These are phyloP conservation scores for Nerophis ophidion DNA, from an alignment of 2,113 vertebrate genomes.

Conservation along the genomic window DNA sequence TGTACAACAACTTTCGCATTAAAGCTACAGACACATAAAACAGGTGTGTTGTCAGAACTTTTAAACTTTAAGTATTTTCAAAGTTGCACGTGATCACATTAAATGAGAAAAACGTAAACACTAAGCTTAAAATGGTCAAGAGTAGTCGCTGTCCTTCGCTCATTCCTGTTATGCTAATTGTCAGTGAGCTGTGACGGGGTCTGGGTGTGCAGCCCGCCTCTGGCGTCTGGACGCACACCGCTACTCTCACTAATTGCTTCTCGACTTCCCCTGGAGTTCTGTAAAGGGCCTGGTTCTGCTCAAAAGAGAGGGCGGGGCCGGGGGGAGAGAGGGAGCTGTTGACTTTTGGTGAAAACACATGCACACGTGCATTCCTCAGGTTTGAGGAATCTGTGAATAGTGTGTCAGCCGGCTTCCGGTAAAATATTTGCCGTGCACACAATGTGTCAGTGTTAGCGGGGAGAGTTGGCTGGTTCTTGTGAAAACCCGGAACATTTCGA, in stretches of 20 bases:
- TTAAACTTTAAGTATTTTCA: too few species aligned
- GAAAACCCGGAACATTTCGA: too few species aligned
- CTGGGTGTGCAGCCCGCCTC: conserved; percentile 18
- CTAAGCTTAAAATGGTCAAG: neutral
- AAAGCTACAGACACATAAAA: too few species aligned
- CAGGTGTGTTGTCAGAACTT: too few species aligned
- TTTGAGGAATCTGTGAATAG: conserved; percentile 15
- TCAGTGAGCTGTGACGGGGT: conserved; percentile 44
- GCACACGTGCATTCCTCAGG: conserved; percentile 25
- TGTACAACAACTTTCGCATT: too few species aligned
- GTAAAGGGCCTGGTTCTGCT: neutral
- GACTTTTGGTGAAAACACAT: conserved; percentile 16
- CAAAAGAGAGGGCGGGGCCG: conserved; percentile 3
- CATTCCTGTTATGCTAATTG: conserved; percentile 25
- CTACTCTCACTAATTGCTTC: conserved; percentile 47
- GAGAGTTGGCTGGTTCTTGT: conserved; percentile 2
- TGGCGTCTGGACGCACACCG: conserved; percentile 29
- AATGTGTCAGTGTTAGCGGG: conserved; percentile 26
- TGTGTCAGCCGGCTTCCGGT: conserved; percentile 14
- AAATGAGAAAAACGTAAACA: neutral
- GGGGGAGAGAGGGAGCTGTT: neutral
- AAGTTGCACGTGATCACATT: too few species aligned
- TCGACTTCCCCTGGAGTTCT: neutral
- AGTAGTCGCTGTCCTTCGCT: neutral
- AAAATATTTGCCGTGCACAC: conserved; percentile 39